Base-by-base conservation (phyloP, 2,888 invertebrate genomes). In the Luperina testacea region DNA sequence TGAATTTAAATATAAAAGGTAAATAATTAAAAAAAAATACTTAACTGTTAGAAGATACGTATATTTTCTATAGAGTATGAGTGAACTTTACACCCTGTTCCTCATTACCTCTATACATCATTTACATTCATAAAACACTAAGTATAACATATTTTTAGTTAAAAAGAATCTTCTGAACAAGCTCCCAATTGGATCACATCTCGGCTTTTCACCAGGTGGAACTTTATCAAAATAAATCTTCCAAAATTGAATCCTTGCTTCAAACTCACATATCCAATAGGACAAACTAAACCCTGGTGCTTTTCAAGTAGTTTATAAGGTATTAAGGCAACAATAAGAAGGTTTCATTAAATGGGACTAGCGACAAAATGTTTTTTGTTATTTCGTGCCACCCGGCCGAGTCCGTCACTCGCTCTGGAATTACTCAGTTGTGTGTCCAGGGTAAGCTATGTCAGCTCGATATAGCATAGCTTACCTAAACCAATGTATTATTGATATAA, bases 291-390 rank as follows among this genome's bases (percentile, higher is more conserved):
- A 78, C 27, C 24, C 20, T 32, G 65, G 67, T 59, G 48, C 51
- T 70, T 38, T 27, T 57, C 27, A 80, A 80, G 74, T 86, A 83
- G 76, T 80, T 57, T 74, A 72, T 86, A 79, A 83, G 83, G 83
- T 72, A 83, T 80, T 86, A 80, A 83, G 83, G 80, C 77, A 86
- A 85, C 82, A 89, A 87, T 86, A 78, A 80, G 80, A 83, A 67
- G 76, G 74, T 90, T 90, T 86, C 82, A 88, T 90, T 89, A 88
- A 88, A 87, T 80, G 75, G 80, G 77, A 78, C 75, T 77, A 79
- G 88, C 81, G 89, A 86, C 89, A 88, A 87, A 89, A 89, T 88
- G 86, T 85, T 90, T 87, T 90, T 89, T 87, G 88, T 90, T 87
- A 88, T 83, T 87, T 87, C 57, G 78, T 75, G 68, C 65, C 73